These are phyloP conservation scores for Dasyornis broadbenti DNA, from an alignment of 2,113 vertebrate species.

Conservation along the genomic window DNA sequence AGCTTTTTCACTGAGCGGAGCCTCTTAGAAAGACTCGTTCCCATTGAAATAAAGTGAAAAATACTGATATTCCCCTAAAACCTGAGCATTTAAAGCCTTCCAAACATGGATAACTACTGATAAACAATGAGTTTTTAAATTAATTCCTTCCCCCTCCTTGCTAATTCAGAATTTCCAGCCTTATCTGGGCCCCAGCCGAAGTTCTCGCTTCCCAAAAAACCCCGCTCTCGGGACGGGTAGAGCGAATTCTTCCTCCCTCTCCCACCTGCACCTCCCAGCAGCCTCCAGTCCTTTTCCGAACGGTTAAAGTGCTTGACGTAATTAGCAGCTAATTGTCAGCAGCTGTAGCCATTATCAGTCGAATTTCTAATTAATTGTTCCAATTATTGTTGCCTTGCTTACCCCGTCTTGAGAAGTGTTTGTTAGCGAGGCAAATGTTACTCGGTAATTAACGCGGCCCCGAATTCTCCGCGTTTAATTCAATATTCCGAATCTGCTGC, in stretches of 20 bases:
- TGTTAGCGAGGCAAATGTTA: slow-evolving; percentile 61
- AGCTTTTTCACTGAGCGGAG: neutral
- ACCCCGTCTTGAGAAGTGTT: slow-evolving; percentile 66
- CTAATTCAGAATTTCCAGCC: neutral
- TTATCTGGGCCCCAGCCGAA: fast-evolving
- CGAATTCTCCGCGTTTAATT: slow-evolving; percentile 48
- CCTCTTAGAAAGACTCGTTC: neutral
- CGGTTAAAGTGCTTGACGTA: slow-evolving; percentile 68
- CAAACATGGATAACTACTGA: neutral
- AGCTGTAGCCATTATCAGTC: slow-evolving; percentile 77
- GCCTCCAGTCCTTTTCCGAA: slow-evolving; percentile 30
- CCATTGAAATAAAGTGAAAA: neutral
- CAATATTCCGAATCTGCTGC: neutral
- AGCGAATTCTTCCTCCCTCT: neutral
- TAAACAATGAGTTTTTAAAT: fast-evolving
- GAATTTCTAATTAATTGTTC: slow-evolving; percentile 78
- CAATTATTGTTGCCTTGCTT: slow-evolving; percentile 71
- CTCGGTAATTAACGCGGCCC: slow-evolving; percentile 68
- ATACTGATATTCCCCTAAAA: neutral
- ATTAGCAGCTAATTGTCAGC: slow-evolving; percentile 76
- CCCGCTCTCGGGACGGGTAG: fast-evolving
- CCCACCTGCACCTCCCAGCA: neutral
- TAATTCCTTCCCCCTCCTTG: neutral
- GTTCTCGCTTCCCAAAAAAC: neutral
- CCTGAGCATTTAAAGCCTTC: neutral